Evolutionary conservation across 2,888 invertebrate species (phyloP), one percentile per base, ranked within the genome.

Genomic region (Strigamia maritima): DNA sequence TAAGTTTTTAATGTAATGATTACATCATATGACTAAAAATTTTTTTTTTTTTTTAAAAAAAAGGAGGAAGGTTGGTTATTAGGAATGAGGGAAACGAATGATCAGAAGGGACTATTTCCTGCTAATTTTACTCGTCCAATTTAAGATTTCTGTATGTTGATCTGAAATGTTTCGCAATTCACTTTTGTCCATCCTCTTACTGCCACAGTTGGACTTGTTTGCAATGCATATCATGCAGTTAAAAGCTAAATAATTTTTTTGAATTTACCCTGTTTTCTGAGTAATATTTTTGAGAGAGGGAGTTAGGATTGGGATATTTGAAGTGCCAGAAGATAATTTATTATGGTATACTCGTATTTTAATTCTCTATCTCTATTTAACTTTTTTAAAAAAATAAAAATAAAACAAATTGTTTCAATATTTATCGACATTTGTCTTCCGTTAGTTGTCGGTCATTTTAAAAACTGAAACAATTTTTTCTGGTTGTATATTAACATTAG

Each of bases 11-110:
- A 4, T 77, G 40, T 26, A 12, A 24, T 38, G 8, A 40, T 14
- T 80, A 75, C 35, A 79, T 78, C 65, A 44, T 79, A 75, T 81
- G 79, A 76, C 80, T 83, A 38, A 82, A 81, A 82, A 87, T 10
- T 16, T 65, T 65, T 65, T 65, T 65, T 65, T 22, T n/a, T n/a
- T n/a, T n/a, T n/a, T n/a, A n/a, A n/a, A n/a, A 10, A 26, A 88
- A 87, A 97, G 97, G 98, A 98, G 90, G 97, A 98, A 85, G 98
- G 98, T 82, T 98, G 98, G 98, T 88, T 97, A 84, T 96, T 97
- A 94, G 98, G 98, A 35, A 89, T 94, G 82, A 95, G 95, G 86
- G 95, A 96, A 84, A 88, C 90, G 76, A 91, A 93, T 84, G 92
- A 92, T 83, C 94, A 95, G 83, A 96, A 95, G 86, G 98, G 98